Evolutionary conservation across 2,113 vertebrate species (phyloP).

Genomic region (Tapirus terrestris): DNA sequence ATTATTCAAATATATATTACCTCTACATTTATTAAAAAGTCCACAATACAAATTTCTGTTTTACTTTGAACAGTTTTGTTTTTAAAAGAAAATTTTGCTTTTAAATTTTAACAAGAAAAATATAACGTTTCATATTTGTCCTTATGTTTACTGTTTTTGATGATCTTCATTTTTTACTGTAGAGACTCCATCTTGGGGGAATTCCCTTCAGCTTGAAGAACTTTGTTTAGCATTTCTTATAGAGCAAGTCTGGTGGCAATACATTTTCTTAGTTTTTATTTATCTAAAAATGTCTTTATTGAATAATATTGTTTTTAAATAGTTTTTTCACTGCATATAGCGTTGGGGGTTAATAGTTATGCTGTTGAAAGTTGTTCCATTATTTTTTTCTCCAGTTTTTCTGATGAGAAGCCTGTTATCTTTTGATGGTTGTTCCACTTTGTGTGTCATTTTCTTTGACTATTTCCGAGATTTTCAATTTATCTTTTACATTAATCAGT

Average conservation of each 20-base stretch:
- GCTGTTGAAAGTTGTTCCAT: neutral
- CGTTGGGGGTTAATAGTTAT: neutral
- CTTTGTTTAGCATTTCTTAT: neutral
- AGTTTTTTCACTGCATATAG: neutral
- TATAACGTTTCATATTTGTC: neutral
- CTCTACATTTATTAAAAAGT: neutral
- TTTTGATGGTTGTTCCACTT: neutral
- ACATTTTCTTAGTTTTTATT: neutral
- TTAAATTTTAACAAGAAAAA: neutral
- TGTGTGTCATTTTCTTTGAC: neutral
- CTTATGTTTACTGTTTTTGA: neutral
- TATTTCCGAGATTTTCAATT: neutral
- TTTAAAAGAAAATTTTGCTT: neutral
- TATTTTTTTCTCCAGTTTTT: neutral
- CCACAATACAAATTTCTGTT: neutral
- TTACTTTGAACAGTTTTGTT: neutral
- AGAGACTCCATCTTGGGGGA: neutral
- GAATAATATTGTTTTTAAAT: neutral
- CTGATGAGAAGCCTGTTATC: neutral
- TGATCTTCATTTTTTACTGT: neutral
- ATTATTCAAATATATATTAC: neutral
- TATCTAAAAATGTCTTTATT: neutral
- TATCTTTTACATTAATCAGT: slow-evolving; percentile 10
- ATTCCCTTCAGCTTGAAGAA: neutral
- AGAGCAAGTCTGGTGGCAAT: neutral